Evolutionary conservation across 2,797 vertebrate species (phyloP).

Genomic region (Uromys caudimaculatus): DNA sequence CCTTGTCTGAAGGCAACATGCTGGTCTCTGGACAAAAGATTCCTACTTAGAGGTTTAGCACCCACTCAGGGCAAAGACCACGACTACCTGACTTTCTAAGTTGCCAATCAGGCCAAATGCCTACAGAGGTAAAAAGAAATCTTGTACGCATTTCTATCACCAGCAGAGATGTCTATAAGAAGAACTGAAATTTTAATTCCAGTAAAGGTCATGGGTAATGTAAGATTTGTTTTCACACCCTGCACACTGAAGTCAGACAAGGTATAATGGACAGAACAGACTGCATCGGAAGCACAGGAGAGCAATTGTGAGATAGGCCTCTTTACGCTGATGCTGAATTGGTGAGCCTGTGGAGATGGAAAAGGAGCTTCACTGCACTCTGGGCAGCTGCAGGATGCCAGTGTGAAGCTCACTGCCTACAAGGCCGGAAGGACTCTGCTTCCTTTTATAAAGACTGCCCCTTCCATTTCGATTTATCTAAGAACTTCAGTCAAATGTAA

Average conservation of each 20-base stretch:
- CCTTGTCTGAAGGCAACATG: neutral
- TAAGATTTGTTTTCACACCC: slow-evolving; percentile 53
- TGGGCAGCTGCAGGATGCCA: neutral
- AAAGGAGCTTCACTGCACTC: neutral
- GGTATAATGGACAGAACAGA: neutral
- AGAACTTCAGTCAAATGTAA: slow-evolving; percentile 28
- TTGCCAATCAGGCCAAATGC: neutral
- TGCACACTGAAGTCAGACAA: slow-evolving; percentile 49
- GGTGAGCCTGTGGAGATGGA: neutral
- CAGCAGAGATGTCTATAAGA: neutral
- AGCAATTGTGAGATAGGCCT: neutral
- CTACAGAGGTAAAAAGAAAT: neutral
- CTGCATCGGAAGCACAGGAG: neutral
- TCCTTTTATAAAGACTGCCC: slow-evolving; percentile 27
- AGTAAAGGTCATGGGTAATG: slow-evolving; percentile 49
- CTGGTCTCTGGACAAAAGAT: neutral
- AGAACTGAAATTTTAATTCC: slow-evolving; percentile 34
- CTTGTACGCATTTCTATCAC: slow-evolving; percentile 14
- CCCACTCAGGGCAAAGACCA: neutral
- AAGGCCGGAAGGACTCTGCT: slow-evolving; percentile 18
- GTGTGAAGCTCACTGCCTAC: neutral
- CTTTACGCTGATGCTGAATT: neutral
- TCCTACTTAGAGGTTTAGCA: neutral
- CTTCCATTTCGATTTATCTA: slow-evolving; percentile 32
- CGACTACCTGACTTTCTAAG: neutral